Conservation (phyloP, 2,797 vertebrate genomes). For the Emydoidea blandingii region DNA sequence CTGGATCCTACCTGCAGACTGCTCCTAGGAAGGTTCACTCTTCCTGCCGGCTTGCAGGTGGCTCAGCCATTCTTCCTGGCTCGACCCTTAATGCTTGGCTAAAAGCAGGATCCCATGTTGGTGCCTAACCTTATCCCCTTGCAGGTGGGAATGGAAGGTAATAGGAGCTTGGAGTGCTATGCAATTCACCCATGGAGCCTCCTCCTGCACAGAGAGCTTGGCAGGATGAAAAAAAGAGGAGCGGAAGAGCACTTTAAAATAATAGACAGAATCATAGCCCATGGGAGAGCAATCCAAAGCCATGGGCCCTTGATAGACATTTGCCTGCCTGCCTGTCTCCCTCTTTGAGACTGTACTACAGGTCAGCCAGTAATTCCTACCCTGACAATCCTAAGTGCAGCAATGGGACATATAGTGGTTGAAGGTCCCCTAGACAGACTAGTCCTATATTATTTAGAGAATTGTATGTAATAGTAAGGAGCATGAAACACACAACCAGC, state of each 20-base stretch:
- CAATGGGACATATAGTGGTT: neutral
- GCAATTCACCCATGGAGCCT: neutral
- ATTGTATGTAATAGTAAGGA: neutral
- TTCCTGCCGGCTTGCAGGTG: accelerated
- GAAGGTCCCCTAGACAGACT: neutral
- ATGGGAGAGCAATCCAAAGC: neutral
- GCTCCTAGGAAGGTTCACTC: accelerated
- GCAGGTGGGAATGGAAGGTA: accelerated
- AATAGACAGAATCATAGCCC: neutral
- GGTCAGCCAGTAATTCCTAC: neutral
- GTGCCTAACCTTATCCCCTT: neutral
- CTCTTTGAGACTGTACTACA: neutral
- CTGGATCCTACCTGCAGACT: neutral
- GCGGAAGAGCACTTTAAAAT: neutral
- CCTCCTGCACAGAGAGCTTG: neutral
- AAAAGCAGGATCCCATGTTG: neutral
- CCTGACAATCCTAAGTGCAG: neutral
- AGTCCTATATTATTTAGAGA: neutral
- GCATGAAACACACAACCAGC: neutral
- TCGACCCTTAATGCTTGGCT: neutral
- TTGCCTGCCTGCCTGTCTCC: neutral
- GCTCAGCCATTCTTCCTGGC: neutral
- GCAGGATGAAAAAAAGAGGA: neutral
- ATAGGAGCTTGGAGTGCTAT: neutral
- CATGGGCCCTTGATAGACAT: neutral